phyloP scores from a whole-genome alignment of 2,888 invertebrate genomes.

The Parnassius smintheus region DNA sequence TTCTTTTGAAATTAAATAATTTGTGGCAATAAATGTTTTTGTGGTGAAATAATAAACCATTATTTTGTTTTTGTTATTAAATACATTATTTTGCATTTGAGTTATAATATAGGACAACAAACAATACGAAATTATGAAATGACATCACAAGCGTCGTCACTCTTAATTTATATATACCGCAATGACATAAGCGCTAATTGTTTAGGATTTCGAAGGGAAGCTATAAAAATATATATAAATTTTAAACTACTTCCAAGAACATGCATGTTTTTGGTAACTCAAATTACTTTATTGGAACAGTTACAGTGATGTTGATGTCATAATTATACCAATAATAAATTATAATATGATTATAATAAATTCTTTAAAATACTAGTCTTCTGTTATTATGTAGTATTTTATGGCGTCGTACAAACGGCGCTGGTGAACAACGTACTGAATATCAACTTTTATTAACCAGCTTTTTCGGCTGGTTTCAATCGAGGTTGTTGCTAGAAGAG shows the following conservation, averaged over 20 bases:
- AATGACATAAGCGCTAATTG: constrained; percentile 13
- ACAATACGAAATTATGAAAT: constrained; percentile 3
- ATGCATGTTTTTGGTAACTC: not conserved
- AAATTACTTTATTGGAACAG: constrained; percentile 2
- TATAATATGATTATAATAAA: no score
- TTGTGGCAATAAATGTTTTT: not conserved
- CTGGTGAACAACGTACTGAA: no score
- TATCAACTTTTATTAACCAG: no score
- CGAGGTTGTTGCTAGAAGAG: no score
- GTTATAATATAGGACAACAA: no score
- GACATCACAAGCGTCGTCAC: constrained; percentile 7
- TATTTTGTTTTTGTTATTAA: no score
- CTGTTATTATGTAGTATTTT: no score
- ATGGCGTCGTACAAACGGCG: no score
- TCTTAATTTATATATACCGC: not conserved
- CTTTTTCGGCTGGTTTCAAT: no score
- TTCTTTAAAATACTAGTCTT: no score
- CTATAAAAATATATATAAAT: constrained; percentile 7
- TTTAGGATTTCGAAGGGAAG: constrained; percentile 3
- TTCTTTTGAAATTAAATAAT: no score
- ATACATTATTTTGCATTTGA: no score
- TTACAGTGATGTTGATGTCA: constrained; percentile 3
- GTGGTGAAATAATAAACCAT: not conserved
- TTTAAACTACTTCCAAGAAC: constrained; percentile 13
- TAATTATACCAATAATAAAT: not conserved